Evolutionary conservation across 2,113 vertebrate genomes (phyloP).

Genomic region (Calonectris borealis): DNA sequence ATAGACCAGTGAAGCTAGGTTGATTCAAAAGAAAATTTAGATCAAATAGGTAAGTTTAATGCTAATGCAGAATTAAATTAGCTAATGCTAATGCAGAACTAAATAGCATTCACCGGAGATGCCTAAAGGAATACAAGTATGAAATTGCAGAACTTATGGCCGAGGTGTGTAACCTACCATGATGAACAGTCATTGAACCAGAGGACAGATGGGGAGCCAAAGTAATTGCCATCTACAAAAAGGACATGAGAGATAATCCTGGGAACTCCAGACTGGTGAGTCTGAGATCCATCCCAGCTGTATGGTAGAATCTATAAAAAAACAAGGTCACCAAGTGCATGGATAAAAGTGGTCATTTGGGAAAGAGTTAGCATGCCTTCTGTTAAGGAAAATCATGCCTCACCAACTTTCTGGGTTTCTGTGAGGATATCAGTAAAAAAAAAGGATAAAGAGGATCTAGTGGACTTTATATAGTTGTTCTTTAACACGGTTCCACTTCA

Average conservation of each 20-base stretch:
- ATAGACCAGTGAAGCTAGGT: neutral
- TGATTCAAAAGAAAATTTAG: neutral
- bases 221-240: neutral
- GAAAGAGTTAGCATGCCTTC: neutral
- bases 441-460: neutral
- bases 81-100: neutral
- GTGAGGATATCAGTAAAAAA: neutral
- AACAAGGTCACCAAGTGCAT: neutral
- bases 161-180: neutral
- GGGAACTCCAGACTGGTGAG: neutral
- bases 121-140: neutral
- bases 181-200: neutral
- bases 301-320: neutral
- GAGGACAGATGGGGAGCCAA: neutral
- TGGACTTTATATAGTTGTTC: neutral
- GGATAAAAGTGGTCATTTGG: neutral
- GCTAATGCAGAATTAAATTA: neutral
- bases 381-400: neutral
- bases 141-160: neutral
- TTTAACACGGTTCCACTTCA: neutral
- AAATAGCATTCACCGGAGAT: neutral
- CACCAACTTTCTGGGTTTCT: neutral
- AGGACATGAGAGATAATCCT: neutral
- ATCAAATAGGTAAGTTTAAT: neutral
- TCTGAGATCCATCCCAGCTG: neutral